Evolutionary conservation across 1,140 invertebrate species (phyloP).

Genomic region (Drosophila ficusphila): DNA sequence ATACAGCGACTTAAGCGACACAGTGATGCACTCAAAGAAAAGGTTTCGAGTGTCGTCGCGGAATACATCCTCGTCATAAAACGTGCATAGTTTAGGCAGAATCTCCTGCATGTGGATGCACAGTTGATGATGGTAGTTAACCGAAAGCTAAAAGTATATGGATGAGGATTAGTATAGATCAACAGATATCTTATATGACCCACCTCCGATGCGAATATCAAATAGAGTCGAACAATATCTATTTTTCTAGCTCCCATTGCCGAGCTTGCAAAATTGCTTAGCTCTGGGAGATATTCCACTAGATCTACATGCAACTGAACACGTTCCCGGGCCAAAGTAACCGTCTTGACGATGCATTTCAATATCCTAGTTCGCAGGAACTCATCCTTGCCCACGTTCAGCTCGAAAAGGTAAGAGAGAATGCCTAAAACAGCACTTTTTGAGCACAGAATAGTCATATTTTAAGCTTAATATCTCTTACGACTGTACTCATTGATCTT

Average conservation of each 20-base stretch:
- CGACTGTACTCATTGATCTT: constrained; percentile 71
- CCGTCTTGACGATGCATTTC: constrained; percentile 57
- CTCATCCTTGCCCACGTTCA: constrained; percentile 47
- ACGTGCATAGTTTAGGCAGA: constrained; percentile 63
- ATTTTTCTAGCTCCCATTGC: constrained; percentile 30
- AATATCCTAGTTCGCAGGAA: constrained; percentile 36
- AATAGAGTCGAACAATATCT: constrained; percentile 59
- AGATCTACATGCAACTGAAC: constrained; percentile 61
- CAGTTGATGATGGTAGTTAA: constrained; percentile 69
- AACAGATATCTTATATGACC: background rate
- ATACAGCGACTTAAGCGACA: constrained; percentile 58
- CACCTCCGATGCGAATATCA: constrained; percentile 50
- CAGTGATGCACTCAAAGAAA: constrained; percentile 52
- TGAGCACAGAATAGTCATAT: background rate
- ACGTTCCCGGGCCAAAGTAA: constrained; percentile 50
- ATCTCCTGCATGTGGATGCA: constrained; percentile 68
- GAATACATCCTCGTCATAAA: constrained; percentile 52
- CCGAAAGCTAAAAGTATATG: constrained; percentile 37
- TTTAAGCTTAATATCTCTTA: constrained; percentile 11
- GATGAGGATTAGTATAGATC: background rate
- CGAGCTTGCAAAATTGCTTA: constrained; percentile 4
- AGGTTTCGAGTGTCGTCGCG: constrained; percentile 51
- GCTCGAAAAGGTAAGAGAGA: constrained; percentile 62
- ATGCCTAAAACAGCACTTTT: constrained; percentile 23
- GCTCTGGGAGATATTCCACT: constrained; percentile 50